Base-by-base conservation (phyloP, 2,888 invertebrate species). In the Eudemis profundana region DNA sequence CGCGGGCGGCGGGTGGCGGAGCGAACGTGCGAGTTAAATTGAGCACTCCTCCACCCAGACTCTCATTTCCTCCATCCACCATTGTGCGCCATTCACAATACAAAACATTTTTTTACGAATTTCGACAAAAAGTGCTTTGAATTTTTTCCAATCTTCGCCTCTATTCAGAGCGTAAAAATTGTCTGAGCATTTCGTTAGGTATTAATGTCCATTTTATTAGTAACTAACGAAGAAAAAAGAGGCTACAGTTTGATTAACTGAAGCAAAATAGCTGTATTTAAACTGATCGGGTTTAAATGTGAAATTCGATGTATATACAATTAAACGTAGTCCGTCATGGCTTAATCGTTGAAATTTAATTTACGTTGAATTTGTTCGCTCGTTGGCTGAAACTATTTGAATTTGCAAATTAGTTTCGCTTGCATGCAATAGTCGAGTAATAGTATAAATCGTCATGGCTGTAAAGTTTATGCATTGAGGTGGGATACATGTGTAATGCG, bases 61-160 rank as follows among this genome's bases (percentile, higher is more conserved):
- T 89, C 89, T 89, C 90, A 90, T 91, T 91, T 91, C 90, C 90
- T 90, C 85, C 84, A 84, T 82, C 86, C 81, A 78, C 87, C 83
- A 91, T 91, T 91, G 91, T 91, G 81, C 84, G 81, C 85, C 84
- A 85, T 84, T 88, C 89, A 90, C 90, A 91, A 92, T 90, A 90
- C 90, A 90, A 90, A 91, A 90, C 89, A 90, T 89, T 90, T 90
- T 88, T 90, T 81, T 87, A 86, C 85, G 84, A 89, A 90, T 89
- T 90, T 87, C 87, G 81, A 89, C 90, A 87, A 90, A 90, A 90
- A 89, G 83, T 83, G 86, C 89, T 90, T 89, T 89, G 89, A 90
- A 89, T 88, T 89, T 86, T 89, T 90, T 86, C 89, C 90, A 90
- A 91, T 91, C 88, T 90, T 88, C 87, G 86, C 86, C 79, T 88